Evolutionary conservation across 2,888 invertebrate genomes (phyloP), one percentile per base, ranked within the genome.

Genomic region (Zonitis immaculata): DNA sequence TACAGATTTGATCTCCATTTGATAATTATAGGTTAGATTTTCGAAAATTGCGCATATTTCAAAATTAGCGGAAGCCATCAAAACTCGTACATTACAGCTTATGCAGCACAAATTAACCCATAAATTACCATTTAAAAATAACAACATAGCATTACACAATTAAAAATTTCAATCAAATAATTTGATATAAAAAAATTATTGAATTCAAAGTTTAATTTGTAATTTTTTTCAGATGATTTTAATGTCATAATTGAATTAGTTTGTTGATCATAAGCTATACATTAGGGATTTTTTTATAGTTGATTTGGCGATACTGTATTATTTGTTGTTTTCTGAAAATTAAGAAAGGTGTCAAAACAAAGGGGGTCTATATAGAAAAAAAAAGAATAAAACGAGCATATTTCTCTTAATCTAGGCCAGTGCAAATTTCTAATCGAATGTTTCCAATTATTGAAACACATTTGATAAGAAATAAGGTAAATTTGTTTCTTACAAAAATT

Each of bases 261-360:
- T 32, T 32, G 32, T 14, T 7, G 2, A 8, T 2, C 32, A 32
- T 7, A 2, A 8, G 0, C 7, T 14, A 0, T 32, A 32, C 8
- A 9, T 32, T 32, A 8, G 32, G 5, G 7, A 14, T 16, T 32
- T 32, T 32, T 8, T 1, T 6, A 6, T 32, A 3, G 7, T 7
- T 14, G 8, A 2, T 1, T 35, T 35, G 35, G 35, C 9, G 0
- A 16, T 9, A 9, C 1, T 35, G 35, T 8, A 2, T 8, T 1
- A 9, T 16, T 35, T 43, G 16, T 49, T 48, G 39, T 46, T 28
- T 12, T n/a, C 30, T 8, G 16, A 12, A 27, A 32, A 14, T 42
- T 48, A 35, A 45, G 44, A 47, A 54, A 51, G 50, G 54, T 54
- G 55, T 55, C 55, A 55, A 55, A 55, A 55, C 55, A 55, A 55